phyloP scores from a whole-genome alignment of 2,797 vertebrate species.

The Centropyge bicolor region DNA sequence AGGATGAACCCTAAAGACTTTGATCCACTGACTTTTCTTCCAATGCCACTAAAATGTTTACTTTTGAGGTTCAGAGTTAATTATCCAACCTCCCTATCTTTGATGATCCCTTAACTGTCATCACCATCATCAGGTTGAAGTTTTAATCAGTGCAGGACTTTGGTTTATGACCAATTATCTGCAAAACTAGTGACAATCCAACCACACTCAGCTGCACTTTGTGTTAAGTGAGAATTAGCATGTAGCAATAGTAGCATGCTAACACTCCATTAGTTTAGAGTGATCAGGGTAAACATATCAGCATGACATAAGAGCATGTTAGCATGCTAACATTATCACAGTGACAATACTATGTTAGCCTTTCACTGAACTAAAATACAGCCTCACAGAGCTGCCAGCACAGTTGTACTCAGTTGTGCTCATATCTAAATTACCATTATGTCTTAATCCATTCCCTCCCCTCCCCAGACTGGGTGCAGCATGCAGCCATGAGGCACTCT shows the following conservation, averaged over 20 bases:
- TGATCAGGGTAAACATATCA: background rate
- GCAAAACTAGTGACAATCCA: background rate
- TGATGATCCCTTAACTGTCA: background rate
- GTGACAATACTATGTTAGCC: background rate
- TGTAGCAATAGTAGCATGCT: background rate
- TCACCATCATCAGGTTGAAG: background rate
- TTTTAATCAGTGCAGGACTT: background rate
- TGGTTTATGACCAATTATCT: background rate
- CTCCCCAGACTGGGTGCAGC: background rate
- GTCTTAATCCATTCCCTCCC: background rate
- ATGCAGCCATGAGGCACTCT: constrained; percentile 47
- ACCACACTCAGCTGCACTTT: background rate
- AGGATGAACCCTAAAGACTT: background rate
- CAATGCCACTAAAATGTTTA: background rate
- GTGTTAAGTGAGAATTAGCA: too few relatives aligned
- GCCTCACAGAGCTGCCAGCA: background rate
- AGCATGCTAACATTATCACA: background rate
- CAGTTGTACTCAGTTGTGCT: background rate
- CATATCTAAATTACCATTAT: background rate
- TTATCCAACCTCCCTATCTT: background rate
- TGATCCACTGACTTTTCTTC: background rate
- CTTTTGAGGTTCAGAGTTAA: background rate
- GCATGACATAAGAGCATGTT: background rate
- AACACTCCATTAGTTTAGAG: background rate
- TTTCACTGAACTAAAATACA: background rate